Evolutionary conservation across 2,888 invertebrate species (phyloP), one percentile per base, ranked within the genome.

Genomic region (Lamproptera curius): DNA sequence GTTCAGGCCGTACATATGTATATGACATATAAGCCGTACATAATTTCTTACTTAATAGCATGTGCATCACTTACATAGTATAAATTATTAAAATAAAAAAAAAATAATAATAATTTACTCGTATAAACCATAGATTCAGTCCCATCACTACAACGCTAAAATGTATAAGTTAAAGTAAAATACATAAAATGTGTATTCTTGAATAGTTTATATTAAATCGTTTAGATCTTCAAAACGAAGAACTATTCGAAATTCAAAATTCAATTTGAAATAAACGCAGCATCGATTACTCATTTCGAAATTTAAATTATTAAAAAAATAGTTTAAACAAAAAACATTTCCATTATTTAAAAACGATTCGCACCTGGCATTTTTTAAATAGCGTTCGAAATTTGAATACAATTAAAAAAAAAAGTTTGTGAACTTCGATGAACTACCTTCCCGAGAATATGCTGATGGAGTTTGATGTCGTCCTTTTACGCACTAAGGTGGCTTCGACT

Each of bases 371-470:
- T n/a, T n/a, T n/a, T n/a, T n/a, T n/a, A n/a, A n/a, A n/a, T n/a
- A n/a, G n/a, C n/a, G n/a, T n/a, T n/a, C n/a, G n/a, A n/a, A n/a
- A n/a, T n/a, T n/a, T n/a, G n/a, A n/a, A n/a, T n/a, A n/a, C n/a
- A n/a, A n/a, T n/a, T n/a, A n/a, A n/a, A n/a, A n/a, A n/a, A n/a
- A n/a, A n/a, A n/a, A n/a, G n/a, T n/a, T n/a, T n/a, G 13, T n/a
- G n/a, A n/a, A n/a, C n/a, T n/a, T n/a, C n/a, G n/a, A n/a, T n/a
- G 14, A 65, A 84, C 91, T 93, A 93, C 91, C 93, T 93, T 59
- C 91, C 90, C 37, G 93, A 92, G 79, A 94, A 93, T 82, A 93
- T 92, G 76, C 90, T 93, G 75, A 93, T 93, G 50, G 93, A 91
- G 67, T 92, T 93, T 52, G 92, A 92, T 50, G 92, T 89, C 52